phyloP scores from a whole-genome alignment of 2,113 vertebrate species.

The Astur gentilis region DNA sequence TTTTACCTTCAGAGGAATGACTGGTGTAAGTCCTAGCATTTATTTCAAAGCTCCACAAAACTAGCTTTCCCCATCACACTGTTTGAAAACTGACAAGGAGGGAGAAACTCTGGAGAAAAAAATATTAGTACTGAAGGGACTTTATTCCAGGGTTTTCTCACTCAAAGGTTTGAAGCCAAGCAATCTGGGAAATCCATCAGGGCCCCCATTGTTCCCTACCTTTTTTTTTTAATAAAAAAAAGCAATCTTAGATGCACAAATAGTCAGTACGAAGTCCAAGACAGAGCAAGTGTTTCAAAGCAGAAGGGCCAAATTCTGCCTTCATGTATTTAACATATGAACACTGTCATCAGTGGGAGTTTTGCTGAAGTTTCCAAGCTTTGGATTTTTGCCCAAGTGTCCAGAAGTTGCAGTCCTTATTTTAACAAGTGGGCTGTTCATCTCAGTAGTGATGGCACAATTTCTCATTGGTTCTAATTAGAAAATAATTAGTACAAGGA shows the following conservation, averaged over 20 bases:
- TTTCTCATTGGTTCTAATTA: not conserved
- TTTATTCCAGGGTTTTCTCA: not conserved
- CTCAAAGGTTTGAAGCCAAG: not conserved
- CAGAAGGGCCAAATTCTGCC: not conserved
- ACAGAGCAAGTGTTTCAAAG: not conserved
- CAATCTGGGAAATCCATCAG: not conserved
- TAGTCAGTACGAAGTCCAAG: not conserved
- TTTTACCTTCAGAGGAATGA: not conserved
- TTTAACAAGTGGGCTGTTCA: not conserved
- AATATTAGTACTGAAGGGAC: not conserved
- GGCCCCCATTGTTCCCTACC: accelerated
- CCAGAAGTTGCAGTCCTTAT: not conserved
- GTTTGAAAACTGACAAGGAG: not conserved
- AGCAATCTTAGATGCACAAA: not conserved
- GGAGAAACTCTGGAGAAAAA: not conserved
- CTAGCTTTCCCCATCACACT: not conserved
- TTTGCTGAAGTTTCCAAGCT: not conserved
- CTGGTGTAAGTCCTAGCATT: not conserved
- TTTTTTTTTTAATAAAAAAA: not conserved
- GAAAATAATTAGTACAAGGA: not conserved
- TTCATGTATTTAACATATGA: accelerated
- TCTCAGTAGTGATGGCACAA: not conserved
- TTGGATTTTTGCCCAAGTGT: not conserved
- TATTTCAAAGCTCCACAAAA: not conserved
- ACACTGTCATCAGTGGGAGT: not conserved